A percentile compares a stretch with the other conserved stretches of the same genome.
These are phyloP conservation scores for Tenthredo notha DNA, from an alignment of 2,888 invertebrate species.

Conservation along the genomic window DNA sequence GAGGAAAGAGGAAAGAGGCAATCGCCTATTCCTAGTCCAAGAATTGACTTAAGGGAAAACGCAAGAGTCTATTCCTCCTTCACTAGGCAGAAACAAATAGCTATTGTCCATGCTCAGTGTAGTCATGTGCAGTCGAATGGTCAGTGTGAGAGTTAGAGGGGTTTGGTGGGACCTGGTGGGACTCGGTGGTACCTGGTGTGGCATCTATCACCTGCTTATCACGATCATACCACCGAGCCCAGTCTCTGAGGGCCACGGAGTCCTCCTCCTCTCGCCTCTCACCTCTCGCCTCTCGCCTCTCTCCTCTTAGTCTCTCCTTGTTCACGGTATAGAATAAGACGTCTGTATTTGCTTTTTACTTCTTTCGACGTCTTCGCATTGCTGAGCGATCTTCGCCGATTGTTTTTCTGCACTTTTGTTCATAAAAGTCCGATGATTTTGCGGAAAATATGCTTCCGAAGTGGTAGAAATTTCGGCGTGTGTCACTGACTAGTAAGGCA, in stretches of 20 bases:
- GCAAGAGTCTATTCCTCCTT: background rate
- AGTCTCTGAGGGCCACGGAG: slow-evolving; percentile 52
- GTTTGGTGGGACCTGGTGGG: slow-evolving; percentile 64
- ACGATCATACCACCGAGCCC: slow-evolving; percentile 77
- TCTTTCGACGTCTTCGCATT: background rate
- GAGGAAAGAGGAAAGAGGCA: background rate
- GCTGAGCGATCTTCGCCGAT: background rate
- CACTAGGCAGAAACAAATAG: slow-evolving; percentile 77
- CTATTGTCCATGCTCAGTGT: slow-evolving; percentile 73
- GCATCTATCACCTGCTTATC: slow-evolving; percentile 79
- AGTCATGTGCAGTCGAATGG: slow-evolving; percentile 25
- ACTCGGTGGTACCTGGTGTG: slow-evolving; percentile 72
- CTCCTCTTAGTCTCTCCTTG: slow-evolving; percentile 14
- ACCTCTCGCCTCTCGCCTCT: slow-evolving; percentile 2
- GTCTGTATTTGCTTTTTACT: slow-evolving; percentile 46
- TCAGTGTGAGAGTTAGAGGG: slow-evolving; percentile 9
- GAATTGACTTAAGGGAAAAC: background rate
- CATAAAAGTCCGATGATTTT: background rate
- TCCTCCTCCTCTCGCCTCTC: slow-evolving; percentile 18
- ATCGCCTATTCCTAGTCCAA: background rate
- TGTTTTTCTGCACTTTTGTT: background rate
- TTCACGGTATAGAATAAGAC: slow-evolving; percentile 19
- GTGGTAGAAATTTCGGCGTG: background rate
- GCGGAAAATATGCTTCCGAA: no score
- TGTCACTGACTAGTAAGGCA: no score